Evolutionary conservation across 2,113 vertebrate genomes (phyloP), one percentile per base, ranked within the genome.

Genomic region (Phaethornis superciliosus): DNA sequence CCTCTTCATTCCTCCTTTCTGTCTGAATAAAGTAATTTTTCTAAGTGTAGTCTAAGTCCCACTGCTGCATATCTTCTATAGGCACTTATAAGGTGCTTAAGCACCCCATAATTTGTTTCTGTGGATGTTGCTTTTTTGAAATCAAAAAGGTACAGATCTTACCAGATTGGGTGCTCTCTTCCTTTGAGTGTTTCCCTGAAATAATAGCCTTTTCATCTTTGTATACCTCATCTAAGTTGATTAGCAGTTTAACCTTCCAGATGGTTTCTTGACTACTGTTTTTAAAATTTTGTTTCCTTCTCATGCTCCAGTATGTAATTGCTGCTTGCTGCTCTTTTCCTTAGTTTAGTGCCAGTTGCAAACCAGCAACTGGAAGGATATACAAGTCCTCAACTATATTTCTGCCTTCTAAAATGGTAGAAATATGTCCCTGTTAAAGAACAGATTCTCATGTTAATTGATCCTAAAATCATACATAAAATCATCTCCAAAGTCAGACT

Each of bases 291-390:
- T 89, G 40, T 71, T 88, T 80, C 44, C 44, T 59, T 91, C 33
- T 89, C 76, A 28, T 78, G 68, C 47, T 80, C 63, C 71, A 81
- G 42, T 83, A 46, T 75, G 52, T 90, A 85, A 82, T 91, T 65
- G 62, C 65, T 90, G 60, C 35, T 87, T 58, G 26, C 40, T 84
- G 51, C 28, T 77, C 42, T 44, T 72, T 17, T 83, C 40, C 27
- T 86, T 83, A 77, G 32, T 28, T 71, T 87, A 65, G 74, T 62
- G 63, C 58, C 70, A 74, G 67, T 93, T 91, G 82, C 90, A 95
- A 78, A 93, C 40, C 35, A 77, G 70, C 74, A 90, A 65, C 77
- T 81, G 77, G 40, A 92, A 56, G 47, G 80, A 77, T 49, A 76
- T 30, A 28, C 7, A 60, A 47, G 55, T 88, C 63, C 87, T 77